phyloP scores from a whole-genome alignment of 2,888 invertebrate genomes.

The Rhimphoctona megacephalus region DNA sequence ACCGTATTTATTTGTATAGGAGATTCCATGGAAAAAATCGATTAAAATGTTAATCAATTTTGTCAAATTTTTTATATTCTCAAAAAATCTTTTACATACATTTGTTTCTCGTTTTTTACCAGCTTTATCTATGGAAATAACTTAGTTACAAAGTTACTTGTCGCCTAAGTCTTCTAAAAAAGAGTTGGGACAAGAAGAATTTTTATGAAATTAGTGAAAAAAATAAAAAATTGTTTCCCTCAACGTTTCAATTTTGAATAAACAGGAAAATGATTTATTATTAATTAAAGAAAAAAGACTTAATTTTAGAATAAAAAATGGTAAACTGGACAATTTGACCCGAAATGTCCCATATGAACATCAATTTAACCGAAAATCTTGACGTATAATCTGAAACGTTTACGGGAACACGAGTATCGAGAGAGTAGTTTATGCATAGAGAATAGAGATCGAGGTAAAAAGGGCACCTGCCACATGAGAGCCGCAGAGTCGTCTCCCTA shows the following conservation, averaged over 20 bases:
- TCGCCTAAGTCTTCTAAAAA: not conserved
- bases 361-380: constrained; percentile 14
- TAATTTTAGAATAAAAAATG: too few species aligned
- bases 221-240: not conserved
- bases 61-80: not conserved
- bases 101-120: not conserved
- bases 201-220: not conserved
- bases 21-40: not conserved
- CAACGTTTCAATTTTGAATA: not conserved
- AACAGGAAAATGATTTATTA: not conserved
- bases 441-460: constrained; percentile 21
- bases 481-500: constrained; percentile 15
- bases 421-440: constrained; percentile 8
- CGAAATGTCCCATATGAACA: not conserved
- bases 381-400: constrained; percentile 35
- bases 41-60: not conserved
- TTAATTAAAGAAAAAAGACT: too few species aligned
- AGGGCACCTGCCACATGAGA: constrained; percentile 59
- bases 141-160: not conserved
- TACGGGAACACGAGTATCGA: constrained; percentile 10
- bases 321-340: not conserved
- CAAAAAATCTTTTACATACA: not conserved
- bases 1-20: not conserved
- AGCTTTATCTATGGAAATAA: not conserved
- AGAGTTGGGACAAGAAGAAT: too few species aligned